Evolutionary conservation across 2,888 invertebrate genomes (phyloP).

Genomic region (Tetragonula carbonaria): DNA sequence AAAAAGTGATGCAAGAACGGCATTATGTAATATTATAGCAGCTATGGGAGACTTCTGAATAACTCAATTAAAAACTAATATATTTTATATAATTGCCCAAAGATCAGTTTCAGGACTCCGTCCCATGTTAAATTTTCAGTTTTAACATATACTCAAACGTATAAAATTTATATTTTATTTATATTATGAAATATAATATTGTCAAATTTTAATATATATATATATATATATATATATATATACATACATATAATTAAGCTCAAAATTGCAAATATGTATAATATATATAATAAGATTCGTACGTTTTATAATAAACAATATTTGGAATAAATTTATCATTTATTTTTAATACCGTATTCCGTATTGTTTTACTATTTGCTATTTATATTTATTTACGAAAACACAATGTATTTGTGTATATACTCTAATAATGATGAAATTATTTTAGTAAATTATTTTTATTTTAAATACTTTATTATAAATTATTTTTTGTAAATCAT

Average conservation of each 20-base stretch:
- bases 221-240: background rate
- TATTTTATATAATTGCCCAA: slow-evolving; percentile 58
- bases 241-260: slow-evolving; percentile 19
- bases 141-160: slow-evolving; percentile 20
- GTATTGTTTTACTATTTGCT: background rate
- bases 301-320: slow-evolving; percentile 49
- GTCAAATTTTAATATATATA: slow-evolving; percentile 22
- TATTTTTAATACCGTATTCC: background rate
- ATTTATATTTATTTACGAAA: background rate
- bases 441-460: background rate
- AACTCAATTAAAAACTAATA: slow-evolving; percentile 31
- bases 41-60: slow-evolving; percentile 90
- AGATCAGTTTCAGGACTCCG: slow-evolving; percentile 68
- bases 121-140: slow-evolving; percentile 68
- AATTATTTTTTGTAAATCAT: background rate
- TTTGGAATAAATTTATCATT: slow-evolving; percentile 23
- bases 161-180: slow-evolving; percentile 42
- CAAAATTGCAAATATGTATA: slow-evolving; percentile 15
- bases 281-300: slow-evolving; percentile 22
- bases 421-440: background rate
- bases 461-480: too few relatives aligned
- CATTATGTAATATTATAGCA: slow-evolving; percentile 93
- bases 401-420: background rate
- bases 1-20: slow-evolving; percentile 92
- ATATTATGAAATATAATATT: slow-evolving; percentile 13